Conservation (phyloP, 53 echinoderm and acorn worm genomes). For the Holothuria leucospilota region DNA sequence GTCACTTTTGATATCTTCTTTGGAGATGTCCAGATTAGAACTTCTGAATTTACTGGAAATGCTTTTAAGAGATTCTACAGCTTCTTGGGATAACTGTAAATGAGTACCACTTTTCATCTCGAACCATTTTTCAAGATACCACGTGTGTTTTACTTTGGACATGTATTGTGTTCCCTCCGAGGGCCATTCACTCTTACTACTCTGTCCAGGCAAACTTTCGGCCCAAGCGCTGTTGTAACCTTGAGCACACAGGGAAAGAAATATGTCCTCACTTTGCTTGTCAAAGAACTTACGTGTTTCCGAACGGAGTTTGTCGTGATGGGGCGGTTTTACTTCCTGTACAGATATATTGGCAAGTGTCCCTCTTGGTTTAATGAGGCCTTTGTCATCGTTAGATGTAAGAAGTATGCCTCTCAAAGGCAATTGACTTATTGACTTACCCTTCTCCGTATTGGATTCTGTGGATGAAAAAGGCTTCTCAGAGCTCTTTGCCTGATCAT, state of each 20-base stretch:
- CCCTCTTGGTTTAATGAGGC: not conserved
- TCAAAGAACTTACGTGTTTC: not conserved
- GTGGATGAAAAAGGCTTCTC: too few species aligned
- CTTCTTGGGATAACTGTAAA: not conserved
- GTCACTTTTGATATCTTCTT: not conserved
- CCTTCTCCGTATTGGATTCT: too few species aligned
- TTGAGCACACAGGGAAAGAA: not conserved
- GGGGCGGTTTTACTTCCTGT: not conserved
- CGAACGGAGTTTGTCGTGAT: not conserved
- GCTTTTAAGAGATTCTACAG: not conserved
- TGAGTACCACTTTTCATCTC: not conserved
- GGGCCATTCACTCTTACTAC: not conserved
- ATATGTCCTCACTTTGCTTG: not conserved
- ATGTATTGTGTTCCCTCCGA: not conserved
- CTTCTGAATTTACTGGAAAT: not conserved
- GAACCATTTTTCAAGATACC: not conserved
- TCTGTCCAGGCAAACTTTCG: too few species aligned
- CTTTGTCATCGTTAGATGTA: not conserved
- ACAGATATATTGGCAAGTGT: not conserved
- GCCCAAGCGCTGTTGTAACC: not conserved
- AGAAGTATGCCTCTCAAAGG: not conserved
- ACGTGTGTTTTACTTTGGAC: conserved; percentile 4
- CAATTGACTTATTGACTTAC: too few species aligned
- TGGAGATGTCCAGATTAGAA: not conserved
- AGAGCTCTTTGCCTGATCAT: too few species aligned